Evolutionary conservation across 2,888 invertebrate genomes (phyloP).

Genomic region (Pseudococcus viburni): DNA sequence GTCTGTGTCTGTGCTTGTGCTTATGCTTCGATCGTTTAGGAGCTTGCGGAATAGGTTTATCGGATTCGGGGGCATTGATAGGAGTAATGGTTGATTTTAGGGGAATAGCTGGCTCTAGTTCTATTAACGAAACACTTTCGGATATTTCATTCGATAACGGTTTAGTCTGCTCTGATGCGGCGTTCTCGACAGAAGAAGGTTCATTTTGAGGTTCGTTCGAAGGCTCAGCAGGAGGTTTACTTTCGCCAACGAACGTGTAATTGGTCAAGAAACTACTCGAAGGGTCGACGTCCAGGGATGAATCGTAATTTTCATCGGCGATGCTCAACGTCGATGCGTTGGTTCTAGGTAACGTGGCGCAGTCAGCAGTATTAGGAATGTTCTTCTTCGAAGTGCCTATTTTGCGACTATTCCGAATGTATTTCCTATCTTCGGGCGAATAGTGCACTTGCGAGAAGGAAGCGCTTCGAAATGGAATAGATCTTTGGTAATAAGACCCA

Average conservation of each 20-base stretch:
- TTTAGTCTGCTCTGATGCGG: neutral
- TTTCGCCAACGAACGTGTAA: slow-evolving; percentile 32
- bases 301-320: slow-evolving; percentile 6
- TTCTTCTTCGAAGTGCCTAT: slow-evolving; percentile 45
- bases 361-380: slow-evolving; percentile 32
- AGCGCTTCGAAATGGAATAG: slow-evolving; percentile 85
- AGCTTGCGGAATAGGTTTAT: slow-evolving; percentile 65
- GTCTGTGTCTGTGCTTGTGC: slow-evolving; percentile 58
- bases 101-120: slow-evolving; percentile 28
- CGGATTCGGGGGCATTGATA: slow-evolving; percentile 62
- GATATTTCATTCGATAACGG: neutral
- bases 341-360: slow-evolving; percentile 53
- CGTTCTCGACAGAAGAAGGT: neutral
- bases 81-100: slow-evolving; percentile 60
- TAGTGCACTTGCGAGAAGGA: slow-evolving; percentile 91
- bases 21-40: slow-evolving; percentile 67
- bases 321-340: slow-evolving; percentile 22
- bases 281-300: neutral
- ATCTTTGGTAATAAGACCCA: slow-evolving; percentile 78
- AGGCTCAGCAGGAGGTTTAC: neutral
- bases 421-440: slow-evolving; percentile 77
- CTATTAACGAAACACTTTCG: slow-evolving; percentile 50
- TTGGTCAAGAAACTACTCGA: neutral
- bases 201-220: neutral
- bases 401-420: slow-evolving; percentile 71